phyloP scores from a whole-genome alignment of 2,888 invertebrate genomes.

The Xanthia togata region DNA sequence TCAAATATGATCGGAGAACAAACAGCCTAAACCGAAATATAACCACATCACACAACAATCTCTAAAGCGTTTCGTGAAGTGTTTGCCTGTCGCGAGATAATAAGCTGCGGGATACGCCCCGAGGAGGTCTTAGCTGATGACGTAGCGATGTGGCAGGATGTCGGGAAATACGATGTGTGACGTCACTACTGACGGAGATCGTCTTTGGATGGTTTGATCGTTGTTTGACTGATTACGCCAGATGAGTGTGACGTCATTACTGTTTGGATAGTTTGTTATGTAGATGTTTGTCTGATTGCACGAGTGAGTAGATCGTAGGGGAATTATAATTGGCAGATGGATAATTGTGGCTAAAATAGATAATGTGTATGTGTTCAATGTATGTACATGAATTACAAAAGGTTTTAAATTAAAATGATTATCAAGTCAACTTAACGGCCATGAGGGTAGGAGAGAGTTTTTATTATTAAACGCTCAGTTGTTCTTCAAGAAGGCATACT shows the following conservation, averaged over 20 bases:
- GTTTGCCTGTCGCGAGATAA: conserved; percentile 58
- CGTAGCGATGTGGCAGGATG: conserved; percentile 30
- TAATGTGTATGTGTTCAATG: no score
- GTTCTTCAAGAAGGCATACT: neutral
- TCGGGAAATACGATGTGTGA: conserved; percentile 1
- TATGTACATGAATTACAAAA: no score
- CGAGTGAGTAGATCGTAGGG: neutral
- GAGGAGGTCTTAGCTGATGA: conserved; percentile 53
- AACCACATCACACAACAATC: conserved; percentile 52
- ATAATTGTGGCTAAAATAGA: neutral
- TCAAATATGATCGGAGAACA: conserved; percentile 44
- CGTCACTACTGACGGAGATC: conserved; percentile 15
- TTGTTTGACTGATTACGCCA: neutral
- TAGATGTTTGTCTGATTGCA: conserved; percentile 1
- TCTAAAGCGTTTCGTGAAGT: conserved; percentile 44
- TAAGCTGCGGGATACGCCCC: conserved; percentile 45
- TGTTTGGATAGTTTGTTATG: neutral
- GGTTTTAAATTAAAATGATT: no score
- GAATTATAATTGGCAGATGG: neutral
- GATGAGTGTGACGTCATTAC: neutral
- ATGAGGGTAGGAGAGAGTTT: neutral
- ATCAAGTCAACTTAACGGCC: neutral
- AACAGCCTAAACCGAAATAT: conserved; percentile 36
- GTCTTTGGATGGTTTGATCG: conserved; percentile 2
- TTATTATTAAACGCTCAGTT: neutral